Evolutionary conservation across 2,888 invertebrate genomes (phyloP), one percentile per base, ranked within the genome.

Genomic region (Agapetus fuscipes): DNA sequence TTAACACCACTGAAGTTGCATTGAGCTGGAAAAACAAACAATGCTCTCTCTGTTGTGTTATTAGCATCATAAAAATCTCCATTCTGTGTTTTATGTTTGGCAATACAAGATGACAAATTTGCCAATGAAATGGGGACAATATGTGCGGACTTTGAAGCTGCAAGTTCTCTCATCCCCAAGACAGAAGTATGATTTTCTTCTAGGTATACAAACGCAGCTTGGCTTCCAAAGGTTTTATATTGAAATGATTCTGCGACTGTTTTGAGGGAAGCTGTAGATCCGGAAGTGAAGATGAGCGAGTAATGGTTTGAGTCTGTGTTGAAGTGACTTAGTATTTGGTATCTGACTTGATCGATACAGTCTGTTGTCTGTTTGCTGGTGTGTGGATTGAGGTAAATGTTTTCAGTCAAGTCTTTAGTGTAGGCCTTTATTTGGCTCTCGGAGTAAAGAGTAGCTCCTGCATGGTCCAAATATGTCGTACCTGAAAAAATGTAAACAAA

Each of bases 141-240:
- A 36, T 73, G 60, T 10, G 69, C 69, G 44, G 73, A 70, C 49
- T 62, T 71, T n/a, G 63, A 60, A 43, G 59, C 53, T 2, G 83
- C 81, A 37, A 84, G 56, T 59, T 84, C 86, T 56, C 96, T 71
- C 76, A 96, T 82, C 9, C 97, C 96, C 43, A 96, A 67, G 1
- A 94, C 91, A 2, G 96, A 96, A 1, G 96, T 96, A 58, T 97
- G 97, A 57, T 89, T 95, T 59, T 96, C 94, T 56, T 82, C 76
- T 36, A 87, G 67, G 58, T 93, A 90, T 6, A 78, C 74, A 56
- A 91, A 88, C 34, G 72, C 34, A 26, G 10, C 10, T 37, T 33
- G 39, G 54, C 50, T 41, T 48, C 48, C 25, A n/a, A n/a, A 17
- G 12, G 16, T 36, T 14, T 59, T 53, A 57, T 82, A 87, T 45